Base-by-base conservation (phyloP, 2,888 invertebrate genomes). In the Brachyptera putata region DNA sequence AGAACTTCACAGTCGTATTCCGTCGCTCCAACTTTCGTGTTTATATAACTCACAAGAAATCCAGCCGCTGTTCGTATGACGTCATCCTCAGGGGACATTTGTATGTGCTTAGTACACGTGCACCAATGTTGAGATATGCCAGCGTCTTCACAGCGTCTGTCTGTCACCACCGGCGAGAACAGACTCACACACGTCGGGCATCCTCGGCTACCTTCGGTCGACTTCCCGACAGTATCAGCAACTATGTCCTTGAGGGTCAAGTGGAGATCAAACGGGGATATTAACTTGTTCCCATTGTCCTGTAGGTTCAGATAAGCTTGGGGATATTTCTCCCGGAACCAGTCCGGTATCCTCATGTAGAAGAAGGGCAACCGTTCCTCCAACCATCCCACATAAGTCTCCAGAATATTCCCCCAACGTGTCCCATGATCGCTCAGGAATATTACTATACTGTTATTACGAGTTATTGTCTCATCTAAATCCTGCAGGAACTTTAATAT, bases 401-500 rank as follows among this genome's bases (percentile, higher is more conserved):
- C 76, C 2, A 90, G 79, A 41, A 85, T 80, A n/a, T 81, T 80
- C 0, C 91, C 91, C 71, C 85, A 89, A 9, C 91, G 79, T 69
- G 89, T 80, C 0, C 91, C 91, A 68, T 91, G 90, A 70, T 90
- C 90, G 68, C 90, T 89, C 57, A 90, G 77, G 66, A 89, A 85
- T 59, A 90, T 76, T 1, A 91, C 75, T 67, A 89, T 80, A 1
- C 85, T 83, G 43, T 84, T 84, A 41, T 84, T 79, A 55, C 85
- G 70, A 3, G 84, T 77, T 0, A 84, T 84, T 0, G 79, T 79
- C n/a, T 77, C 75, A 3, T 80, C 75, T 37, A 89, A 72, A 26
- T 80, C 77, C 61, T 88, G 75, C 68, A 86, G 84, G 57, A 69
- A 68, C 18, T 77, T 73, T 41, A 79, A 74, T 57, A 88, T 72